Base-by-base conservation (phyloP, 2,113 vertebrate genomes). In the Cnemophilus loriae region DNA sequence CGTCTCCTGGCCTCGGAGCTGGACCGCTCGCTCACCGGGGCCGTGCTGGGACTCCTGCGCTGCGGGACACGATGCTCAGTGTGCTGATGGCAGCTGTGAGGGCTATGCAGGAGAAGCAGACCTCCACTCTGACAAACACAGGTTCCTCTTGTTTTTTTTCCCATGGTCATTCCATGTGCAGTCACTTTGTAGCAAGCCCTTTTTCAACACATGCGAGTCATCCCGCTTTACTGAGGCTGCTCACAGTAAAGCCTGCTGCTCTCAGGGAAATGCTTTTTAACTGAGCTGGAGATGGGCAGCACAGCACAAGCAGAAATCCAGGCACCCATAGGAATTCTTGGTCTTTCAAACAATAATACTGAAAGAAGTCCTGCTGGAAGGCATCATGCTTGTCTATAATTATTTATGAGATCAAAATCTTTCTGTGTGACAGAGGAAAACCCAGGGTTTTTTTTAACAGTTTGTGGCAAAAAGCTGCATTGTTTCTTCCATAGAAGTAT, bases 21-120 rank as follows among this genome's bases (percentile, higher is more conserved):
- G 33, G 47, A 63, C 11, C 0, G 0, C 35, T 64, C 0, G 0
- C n/a, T 57, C 59, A 24, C 4, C 0, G 0, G 71, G 52, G 63
- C 73, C 3, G 6, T 1, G 3, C 37, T 21, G 68, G 67, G 53
- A 53, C 64, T 23, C 26, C 67, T 20, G 41, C 0, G 2, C 49
- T 0, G 8, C 0, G 0, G 53, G 57, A 53, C 0, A 0, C 0
- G 0, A 49, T 12, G 37, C n/a, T 41, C 56, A 9, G 37, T 0
- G 1, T 20, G 60, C 61, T 35, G 33, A 19, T 5, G 35, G 71
- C 79, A 84, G 57, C 61, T 46, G 42, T 13, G 37, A 85, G 39
- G 59, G 52, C 69, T 6, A n/a, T 21, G 46, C 53, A 88, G 49
- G 71, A 55, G 42, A 17, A 79, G 65, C 50, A 77, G 26, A 80